These are phyloP conservation scores for Mycogona germanica DNA, from an alignment of 2,888 invertebrate species.

Conservation along the genomic window DNA sequence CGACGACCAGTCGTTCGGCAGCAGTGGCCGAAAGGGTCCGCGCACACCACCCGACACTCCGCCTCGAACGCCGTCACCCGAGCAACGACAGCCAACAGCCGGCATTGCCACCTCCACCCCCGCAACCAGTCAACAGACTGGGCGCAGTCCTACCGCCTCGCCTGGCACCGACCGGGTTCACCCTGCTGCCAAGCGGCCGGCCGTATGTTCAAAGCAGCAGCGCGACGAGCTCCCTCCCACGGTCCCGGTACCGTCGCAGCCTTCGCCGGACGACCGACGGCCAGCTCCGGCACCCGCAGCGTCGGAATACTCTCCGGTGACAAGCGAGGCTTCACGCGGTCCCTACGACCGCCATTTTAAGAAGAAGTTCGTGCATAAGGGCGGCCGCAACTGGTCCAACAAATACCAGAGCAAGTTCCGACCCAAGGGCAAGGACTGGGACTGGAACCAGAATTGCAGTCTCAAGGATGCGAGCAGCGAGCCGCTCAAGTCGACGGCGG, in stretches of 20 bases:
- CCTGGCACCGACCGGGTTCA: background rate
- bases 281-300: background rate
- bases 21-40: conserved; percentile 20
- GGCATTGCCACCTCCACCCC: background rate
- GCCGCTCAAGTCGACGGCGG: background rate
- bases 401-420: conserved; percentile 50
- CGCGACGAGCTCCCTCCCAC: background rate
- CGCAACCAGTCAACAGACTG: background rate
- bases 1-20: background rate
- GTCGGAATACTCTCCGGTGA: background rate
- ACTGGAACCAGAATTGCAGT: conserved; percentile 38
- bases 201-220: too few relatives aligned
- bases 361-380: conserved; percentile 21
- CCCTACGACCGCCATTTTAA: conserved; percentile 21
- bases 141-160: background rate
- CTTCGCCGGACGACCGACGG: background rate
- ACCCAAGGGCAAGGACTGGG: conserved; percentile 60
- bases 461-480: background rate
- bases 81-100: background rate
- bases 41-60: conserved; percentile 26
- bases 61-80: conserved; percentile 25
- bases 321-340: conserved; percentile 3
- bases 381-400: conserved; percentile 1
- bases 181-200: background rate
- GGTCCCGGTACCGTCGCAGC: background rate